phyloP scores from a whole-genome alignment of 2,888 invertebrate species.

The Xanthorhoe designata region DNA sequence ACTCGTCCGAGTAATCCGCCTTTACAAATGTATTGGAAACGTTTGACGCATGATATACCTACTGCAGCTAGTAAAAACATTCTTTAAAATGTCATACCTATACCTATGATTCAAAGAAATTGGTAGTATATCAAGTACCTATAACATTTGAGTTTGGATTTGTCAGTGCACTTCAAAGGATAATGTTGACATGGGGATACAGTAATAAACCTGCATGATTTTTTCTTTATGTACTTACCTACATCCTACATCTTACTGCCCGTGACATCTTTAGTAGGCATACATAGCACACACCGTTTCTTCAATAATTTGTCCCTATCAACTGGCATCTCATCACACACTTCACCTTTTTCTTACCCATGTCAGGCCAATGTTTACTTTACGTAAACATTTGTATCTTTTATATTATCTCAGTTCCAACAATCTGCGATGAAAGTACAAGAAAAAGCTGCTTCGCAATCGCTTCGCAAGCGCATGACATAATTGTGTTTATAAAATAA shows the following conservation, averaged over 20 bases:
- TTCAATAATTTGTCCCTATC: background rate
- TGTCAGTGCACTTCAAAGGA: background rate
- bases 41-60: constrained; percentile 36
- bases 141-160: no score
- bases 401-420: background rate
- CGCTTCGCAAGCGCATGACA: no score
- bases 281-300: background rate
- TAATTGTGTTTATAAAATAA: no score
- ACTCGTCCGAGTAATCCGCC: constrained; percentile 55
- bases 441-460: background rate
- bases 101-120: background rate
- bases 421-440: background rate
- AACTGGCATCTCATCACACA: background rate
- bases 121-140: no score
- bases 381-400: background rate
- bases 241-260: background rate
- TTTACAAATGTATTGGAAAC: constrained; percentile 54
- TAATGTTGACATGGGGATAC: no score
- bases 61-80: constrained; percentile 27
- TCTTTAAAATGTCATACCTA: background rate
- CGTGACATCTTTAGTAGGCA: background rate
- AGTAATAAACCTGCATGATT: no score
- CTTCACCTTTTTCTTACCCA: background rate
- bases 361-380: background rate
- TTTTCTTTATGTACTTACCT: background rate